Base-by-base conservation (phyloP, 2,113 vertebrate species). In the Chloropsis hardwickii region DNA sequence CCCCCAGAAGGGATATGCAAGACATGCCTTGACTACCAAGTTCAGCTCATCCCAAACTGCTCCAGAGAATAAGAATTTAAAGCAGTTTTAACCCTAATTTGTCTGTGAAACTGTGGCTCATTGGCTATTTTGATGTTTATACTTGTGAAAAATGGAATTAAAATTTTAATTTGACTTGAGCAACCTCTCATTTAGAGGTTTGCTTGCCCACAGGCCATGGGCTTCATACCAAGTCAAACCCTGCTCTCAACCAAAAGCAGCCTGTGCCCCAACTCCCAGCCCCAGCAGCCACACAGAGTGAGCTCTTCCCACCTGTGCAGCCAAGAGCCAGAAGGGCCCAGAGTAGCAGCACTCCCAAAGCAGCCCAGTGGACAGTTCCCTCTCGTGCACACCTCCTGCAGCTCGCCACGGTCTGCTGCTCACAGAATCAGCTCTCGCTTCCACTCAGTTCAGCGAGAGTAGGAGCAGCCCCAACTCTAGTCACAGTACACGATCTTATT, bases 391-490 rank as follows among this genome's bases (percentile, higher is more conserved):
- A 31, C 2, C 14, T 44, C 53, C 62, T 74, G 31, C 81, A 24
- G 70, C 35, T n/a, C 8, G 2, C 24, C n/a, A 4, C 19, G 50
- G 51, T 11, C 33, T 57, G 66, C 72, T 51, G 16, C 81, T 28
- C 17, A 18, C 66, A 50, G 28, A 56, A 39, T 76, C 69, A 82
- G 53, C 81, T 87, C 58, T 40, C 2, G 5, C 85, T 90, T 37
- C 81, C 71, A 35, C 23, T 19, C 47, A 8, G 35, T 84, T 78
- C 92, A 95, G 91, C 3, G 53, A 96, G 84, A 95, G 94, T 61
- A 65, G 90, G 76, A 78, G 31, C 87, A 93, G 56, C 72, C 78
- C 82, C 10, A 25, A 42, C 29, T 25, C 67, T 54, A 44, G 19
- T 93, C 88, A 88, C 0, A 73, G 35, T 11, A 47, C 44, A 64